Conservation (phyloP, 1,140 invertebrate genomes). For the Cydia fagiglandana region DNA sequence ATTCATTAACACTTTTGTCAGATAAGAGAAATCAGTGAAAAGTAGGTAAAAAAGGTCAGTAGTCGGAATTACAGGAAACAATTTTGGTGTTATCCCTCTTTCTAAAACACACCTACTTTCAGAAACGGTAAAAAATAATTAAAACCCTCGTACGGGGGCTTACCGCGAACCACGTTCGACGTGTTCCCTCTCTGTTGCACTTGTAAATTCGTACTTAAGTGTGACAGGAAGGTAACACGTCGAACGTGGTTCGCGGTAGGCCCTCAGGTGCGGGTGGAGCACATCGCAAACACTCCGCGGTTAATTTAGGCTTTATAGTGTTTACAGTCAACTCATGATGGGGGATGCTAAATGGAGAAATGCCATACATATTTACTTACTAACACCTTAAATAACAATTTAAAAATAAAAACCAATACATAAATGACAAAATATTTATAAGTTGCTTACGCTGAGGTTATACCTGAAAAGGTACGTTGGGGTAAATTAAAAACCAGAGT, state of each 20-base stretch:
- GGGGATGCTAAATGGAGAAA: conserved; percentile 1
- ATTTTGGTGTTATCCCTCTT: not conserved
- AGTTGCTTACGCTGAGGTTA: too few relatives aligned
- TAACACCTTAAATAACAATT: not conserved
- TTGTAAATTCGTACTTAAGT: too few relatives aligned
- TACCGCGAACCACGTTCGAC: too few relatives aligned
- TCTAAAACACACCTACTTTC: not conserved
- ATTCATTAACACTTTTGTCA: too few relatives aligned
- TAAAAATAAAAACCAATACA: not conserved
- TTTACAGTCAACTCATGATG: not conserved
- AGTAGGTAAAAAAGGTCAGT: not conserved
- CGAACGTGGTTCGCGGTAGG: too few relatives aligned
- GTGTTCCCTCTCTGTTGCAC: too few relatives aligned
- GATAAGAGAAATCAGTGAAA: not conserved
- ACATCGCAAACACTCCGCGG: conserved; percentile 16
- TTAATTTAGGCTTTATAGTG: conserved; percentile 17
- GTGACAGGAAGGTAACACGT: too few relatives aligned
- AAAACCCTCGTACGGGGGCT: not conserved
- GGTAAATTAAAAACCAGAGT: too few relatives aligned
- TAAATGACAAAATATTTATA: too few relatives aligned
- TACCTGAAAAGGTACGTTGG: too few relatives aligned
- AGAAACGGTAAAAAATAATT: not conserved
- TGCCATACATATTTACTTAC: not conserved
- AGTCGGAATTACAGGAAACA: not conserved
- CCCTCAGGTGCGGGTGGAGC: not conserved